Evolutionary conservation across 2,113 vertebrate genomes (phyloP), one percentile per base, ranked within the genome.

Genomic region (Centrocercus urophasianus): DNA sequence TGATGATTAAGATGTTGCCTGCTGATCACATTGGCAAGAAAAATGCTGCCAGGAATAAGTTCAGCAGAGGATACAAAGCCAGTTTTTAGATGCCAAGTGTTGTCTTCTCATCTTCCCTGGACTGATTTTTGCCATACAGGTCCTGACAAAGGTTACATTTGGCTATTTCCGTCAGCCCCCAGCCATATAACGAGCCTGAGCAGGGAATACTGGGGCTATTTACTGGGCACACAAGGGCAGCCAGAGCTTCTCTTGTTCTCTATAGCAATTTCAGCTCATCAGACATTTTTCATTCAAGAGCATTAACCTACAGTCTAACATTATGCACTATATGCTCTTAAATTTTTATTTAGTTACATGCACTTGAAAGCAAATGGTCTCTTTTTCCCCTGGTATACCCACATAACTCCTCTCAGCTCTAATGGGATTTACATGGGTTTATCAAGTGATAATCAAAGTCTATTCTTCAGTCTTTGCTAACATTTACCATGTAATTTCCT

Each of bases 391-490:
- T 19, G 38, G 30, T 74, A 67, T 27, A 56, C 8, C 80, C 56
- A 64, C 47, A 30, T 32, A 83, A 52, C 69, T 85, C 72, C 60
- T 74, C 47, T 78, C 69, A 40, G 79, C 8, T 1, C 76, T 93
- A 91, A 93, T 90, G 89, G 85, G 57, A 78, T 88, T 93, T 89
- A 80, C 76, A 75, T 60, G 84, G 65, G 67, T 90, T 95, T 95
- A 93, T 95, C 94, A 95, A 93, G 75, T 67, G 87, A 89, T 85
- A 77, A 93, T 86, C 87, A 89, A 95, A 91, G 67, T 78, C 93
- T 74, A 67, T 91, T 67, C 6, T 1, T 60, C 92, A 89, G 70
- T 50, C 89, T 83, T 89, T 89, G 56, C 82, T 95, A 82, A 65
- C 93, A 78, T 90, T 90, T 52, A 54, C 63, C 57, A 2, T 79